Evolutionary conservation across 2,888 invertebrate species (phyloP), one percentile per base, ranked within the genome.

Genomic region (Neuroscelio doddi): DNA sequence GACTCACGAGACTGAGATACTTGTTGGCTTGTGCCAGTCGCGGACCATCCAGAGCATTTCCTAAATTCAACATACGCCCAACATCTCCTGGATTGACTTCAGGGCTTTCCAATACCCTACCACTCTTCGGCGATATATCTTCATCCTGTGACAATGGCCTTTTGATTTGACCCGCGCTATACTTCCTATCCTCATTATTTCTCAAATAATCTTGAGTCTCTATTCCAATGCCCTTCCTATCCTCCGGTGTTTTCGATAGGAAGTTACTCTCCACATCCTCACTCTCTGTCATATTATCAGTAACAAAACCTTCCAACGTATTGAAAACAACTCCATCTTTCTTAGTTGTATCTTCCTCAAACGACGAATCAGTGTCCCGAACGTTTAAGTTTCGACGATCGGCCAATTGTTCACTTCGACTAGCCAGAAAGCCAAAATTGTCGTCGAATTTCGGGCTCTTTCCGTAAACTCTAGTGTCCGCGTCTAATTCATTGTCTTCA

Each of bases 1-100:
- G 77, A 39, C 86, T 86, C 50, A 88, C 87, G 69, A 87, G 80
- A 51, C 87, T 87, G 69, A 87, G 76, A 67, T 87, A 87, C 76
- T 87, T 87, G 72, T 86, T 86, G 9, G 87, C 83, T 59, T 82
- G 81, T 10, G 81, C 72, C 41, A 78, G 81, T n/a, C 82, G 74
- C 0, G 82, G 83, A 8, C 80, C 82, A 21, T 82, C 84, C 9
- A 84, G 68, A 1, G 82, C 84, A 57, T 83, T 83, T 4, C 82
- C 84, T 49, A 80, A 82, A 66, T 84, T 84, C 38, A 84, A 68
- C 83, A 84, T 79, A 65, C 85, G 82, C 26, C 85, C 86, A 36
- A 85, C 85, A 51, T 85, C 83, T 26, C 83, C 83, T 0, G 83
- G 80, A 1, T 79, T 82, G 2, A 83, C 82, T 47, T 86, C 85